Base-by-base conservation (phyloP, 2,113 vertebrate genomes). In the Coturnix japonica region DNA sequence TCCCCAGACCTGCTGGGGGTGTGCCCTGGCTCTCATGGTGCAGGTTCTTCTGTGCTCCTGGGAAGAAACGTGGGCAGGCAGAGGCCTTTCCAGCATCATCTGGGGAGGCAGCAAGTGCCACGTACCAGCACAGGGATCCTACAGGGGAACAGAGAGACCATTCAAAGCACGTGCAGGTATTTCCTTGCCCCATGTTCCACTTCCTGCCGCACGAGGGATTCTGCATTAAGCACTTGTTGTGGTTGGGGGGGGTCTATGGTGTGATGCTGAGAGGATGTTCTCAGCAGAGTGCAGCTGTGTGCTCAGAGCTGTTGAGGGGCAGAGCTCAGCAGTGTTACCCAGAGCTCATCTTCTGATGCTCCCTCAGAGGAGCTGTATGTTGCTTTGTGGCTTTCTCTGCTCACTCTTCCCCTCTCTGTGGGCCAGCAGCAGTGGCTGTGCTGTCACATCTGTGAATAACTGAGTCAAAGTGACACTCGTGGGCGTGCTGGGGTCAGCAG, bases 21-120 rank as follows among this genome's bases (percentile, higher is more conserved):
- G 11, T 0, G 1, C 0, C 0, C 41, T 59, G 64, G 17, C 28
- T 65, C 53, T 59, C 2, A 4, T 0, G 3, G 20, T 4, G 23
- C 15, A 41, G 22, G 54, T 82, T 64, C 86, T 65, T 63, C 5
- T 23, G 28, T 18, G 21, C 56, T 92, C 37, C 76, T 39, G 76
- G 69, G 60, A 63, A 54, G 76, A 88, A 59, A 70, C 37, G 25
- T 63, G 65, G 31, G 60, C 0, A 5, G 78, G 54, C 22, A 76
- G 69, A 89, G n/a, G 54, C 31, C 13, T 80, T 37, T 87, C 60
- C 67, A 51, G 46, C 16, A 49, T 66, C 1, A 46, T 16, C 8
- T 80, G 60, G 25, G 47, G 63, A 70, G 20, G 37, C 31, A 69
- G 56, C 0, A 10, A 80, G 37, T 21, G 28, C 37, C 8, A 5